These are phyloP conservation scores for Amphimedon queenslandica DNA, from an alignment of 37 sponge, comb jelly and placozoan genomes.

Conservation along the genomic window DNA sequence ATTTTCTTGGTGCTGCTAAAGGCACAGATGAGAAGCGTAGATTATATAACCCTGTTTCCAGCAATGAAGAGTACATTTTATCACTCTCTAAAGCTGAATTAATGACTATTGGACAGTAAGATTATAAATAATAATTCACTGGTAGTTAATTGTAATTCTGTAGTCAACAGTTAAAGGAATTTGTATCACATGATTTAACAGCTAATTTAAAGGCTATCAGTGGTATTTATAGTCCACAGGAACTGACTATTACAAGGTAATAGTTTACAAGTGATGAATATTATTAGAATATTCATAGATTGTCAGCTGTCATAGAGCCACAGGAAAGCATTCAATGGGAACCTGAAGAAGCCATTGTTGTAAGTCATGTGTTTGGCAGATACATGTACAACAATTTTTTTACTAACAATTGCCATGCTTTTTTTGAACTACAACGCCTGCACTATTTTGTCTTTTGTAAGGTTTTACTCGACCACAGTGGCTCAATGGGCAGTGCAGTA, in stretches of 20 bases:
- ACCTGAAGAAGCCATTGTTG: conserved; percentile 26
- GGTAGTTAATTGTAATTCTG: too few species aligned
- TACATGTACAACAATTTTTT: neutral
- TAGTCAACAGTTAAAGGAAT: too few species aligned
- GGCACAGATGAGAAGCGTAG: neutral
- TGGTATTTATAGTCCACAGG: too few species aligned
- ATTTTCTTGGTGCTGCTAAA: conserved; percentile 7
- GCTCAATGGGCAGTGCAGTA: conserved; percentile 5
- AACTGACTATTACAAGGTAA: too few species aligned
- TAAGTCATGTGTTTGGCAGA: neutral
- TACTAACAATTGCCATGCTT: too few species aligned
- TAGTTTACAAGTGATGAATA: too few species aligned
- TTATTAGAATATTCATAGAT: neutral
- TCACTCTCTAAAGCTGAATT: neutral
- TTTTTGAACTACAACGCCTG: too few species aligned
- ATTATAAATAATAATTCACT: too few species aligned
- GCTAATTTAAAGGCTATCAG: too few species aligned
- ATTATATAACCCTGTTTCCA: conserved; percentile 4
- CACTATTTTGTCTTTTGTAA: neutral
- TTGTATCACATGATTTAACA: too few species aligned
- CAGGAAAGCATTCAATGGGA: conserved; percentile 6
- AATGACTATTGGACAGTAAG: neutral
- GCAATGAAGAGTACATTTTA: neutral
- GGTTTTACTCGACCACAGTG: conserved; percentile 19
- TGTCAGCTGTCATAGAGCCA: neutral